phyloP scores from a whole-genome alignment of 1,140 invertebrate species.

The Eubasilissa regina region DNA sequence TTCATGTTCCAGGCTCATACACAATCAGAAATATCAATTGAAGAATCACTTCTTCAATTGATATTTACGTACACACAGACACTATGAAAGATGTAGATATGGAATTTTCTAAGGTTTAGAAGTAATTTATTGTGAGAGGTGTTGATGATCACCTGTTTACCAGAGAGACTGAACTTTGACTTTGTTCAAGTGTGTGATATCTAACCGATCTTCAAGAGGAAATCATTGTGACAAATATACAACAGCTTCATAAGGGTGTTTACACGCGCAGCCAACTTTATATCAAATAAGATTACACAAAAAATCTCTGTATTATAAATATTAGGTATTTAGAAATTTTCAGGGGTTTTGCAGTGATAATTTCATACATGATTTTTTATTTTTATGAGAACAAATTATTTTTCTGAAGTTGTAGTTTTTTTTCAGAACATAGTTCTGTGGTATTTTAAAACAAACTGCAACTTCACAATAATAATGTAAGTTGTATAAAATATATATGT shows the following conservation, averaged over 20 bases:
- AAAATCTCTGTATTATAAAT: no score
- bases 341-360: no score
- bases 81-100: slow-evolving; percentile 66
- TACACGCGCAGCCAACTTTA: slow-evolving; percentile 56
- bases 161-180: slow-evolving; percentile 84
- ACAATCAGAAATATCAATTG: slow-evolving; percentile 72
- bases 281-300: no score
- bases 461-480: no score
- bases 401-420: no score
- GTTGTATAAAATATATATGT: no score
- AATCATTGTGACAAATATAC: slow-evolving; percentile 97
- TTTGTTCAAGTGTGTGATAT: slow-evolving; percentile 89
- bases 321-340: no score
- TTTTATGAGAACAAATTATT: no score
- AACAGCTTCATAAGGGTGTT: slow-evolving; percentile 95
- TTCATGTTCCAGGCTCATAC: slow-evolving; percentile 92
- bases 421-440: no score
- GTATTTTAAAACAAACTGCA: no score
- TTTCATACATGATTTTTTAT: no score
- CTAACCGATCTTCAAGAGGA: slow-evolving; percentile 97
- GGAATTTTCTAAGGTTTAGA: slow-evolving; percentile 67
- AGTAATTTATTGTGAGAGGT: slow-evolving; percentile 66
- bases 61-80: slow-evolving; percentile 68
- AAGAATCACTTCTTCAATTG: slow-evolving; percentile 72
- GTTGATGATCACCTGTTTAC: slow-evolving; percentile 45